Base-by-base conservation (phyloP, 2,888 invertebrate species). In the Ectropis crepuscularia region DNA sequence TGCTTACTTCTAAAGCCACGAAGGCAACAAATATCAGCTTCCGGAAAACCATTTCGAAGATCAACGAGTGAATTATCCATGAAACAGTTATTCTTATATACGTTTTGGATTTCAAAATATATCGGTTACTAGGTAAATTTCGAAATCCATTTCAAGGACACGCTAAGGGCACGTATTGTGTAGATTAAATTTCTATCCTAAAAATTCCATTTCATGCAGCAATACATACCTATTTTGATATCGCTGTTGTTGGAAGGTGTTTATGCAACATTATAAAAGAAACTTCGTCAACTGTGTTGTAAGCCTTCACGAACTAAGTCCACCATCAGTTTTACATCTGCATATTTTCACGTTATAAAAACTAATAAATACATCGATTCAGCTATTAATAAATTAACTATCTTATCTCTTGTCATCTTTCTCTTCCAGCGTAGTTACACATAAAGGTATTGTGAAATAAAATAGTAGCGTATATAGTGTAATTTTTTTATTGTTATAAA, bases 31-130 rank as follows among this genome's bases (percentile, higher is more conserved):
- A 63, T 45, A 78, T 66, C 60, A 79, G 57, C 72, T 75, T 77
- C 59, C 72, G 71, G 65, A 73, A 77, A 74, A 70, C 78, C 89
- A 89, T 89, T 80, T 82, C 80, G 74, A 65, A 73, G 73, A 70
- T 72, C 63, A 48, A 65, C 53, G 69, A 81, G 74, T 86, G 81
- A 81, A 74, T 71, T 74, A 65, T 67, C 70, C 63, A 65, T 58
- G 63, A 59, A 72, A 72, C 61, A 67, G 68, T 71, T 74, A 73
- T 73, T 76, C 74, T 73, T 83, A 81, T 89, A 86, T 89, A 89
- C 83, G 85, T 76, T 74, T 72, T 65, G 61, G 67, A 74, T 89
- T 88, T 82, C 88, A 83, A 88, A 88, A 88, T 70, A 66, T 63
- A 61, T 80, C 73, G 77, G 79, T 83, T 77, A 85, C 74, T 77